Evolutionary conservation across 2,797 vertebrate species (phyloP), one percentile per base, ranked within the genome.

Genomic region (Mus spretus): DNA sequence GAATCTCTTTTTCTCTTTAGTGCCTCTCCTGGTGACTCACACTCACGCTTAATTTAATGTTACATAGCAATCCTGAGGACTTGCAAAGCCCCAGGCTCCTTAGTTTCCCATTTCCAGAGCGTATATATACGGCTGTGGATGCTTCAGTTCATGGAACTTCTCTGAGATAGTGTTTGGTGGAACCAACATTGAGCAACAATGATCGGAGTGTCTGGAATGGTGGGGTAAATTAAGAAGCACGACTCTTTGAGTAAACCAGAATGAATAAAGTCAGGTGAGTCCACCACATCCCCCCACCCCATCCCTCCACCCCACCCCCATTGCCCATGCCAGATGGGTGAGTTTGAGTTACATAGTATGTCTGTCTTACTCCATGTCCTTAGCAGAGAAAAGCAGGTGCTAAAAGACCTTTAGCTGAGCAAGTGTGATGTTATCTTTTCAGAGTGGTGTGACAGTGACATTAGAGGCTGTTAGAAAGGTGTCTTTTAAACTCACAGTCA

Each of bases 41-140:
- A 55, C 50, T 5, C 75, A 47, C 26, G 55, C 67, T 91, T 92
- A 91, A 96, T 55, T 63, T 70, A 61, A 67, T 17, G n/a, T 67
- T 67, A 9, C 3, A 26, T 34, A 79, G 70, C 34, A 95, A 77
- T 26, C 85, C 26, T 82, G 55, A 87, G 93, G n/a, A 89, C 34
- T 79, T 40, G 34, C 11, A n/a, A 95, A 96, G 50, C 70, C 22
- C 47, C 4, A 37, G 70, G 85, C 77, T 47, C 12, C 9, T 91
- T 17, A 61, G 37, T 40, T 94, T 84, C 9, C 17, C 24, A 47
- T 83, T 94, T 94, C n/a, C 40, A 86, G 95, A 90, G 90, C 72
- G 10, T 44, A 44, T 44, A 40, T 57, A 28, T 53, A 22, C 31
- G 57, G 74, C 24, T 15, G 13, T 44, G 31, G 6, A 47, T 44